Conservation (phyloP, 2,797 vertebrate genomes). For the Myotis vivesi region DNA sequence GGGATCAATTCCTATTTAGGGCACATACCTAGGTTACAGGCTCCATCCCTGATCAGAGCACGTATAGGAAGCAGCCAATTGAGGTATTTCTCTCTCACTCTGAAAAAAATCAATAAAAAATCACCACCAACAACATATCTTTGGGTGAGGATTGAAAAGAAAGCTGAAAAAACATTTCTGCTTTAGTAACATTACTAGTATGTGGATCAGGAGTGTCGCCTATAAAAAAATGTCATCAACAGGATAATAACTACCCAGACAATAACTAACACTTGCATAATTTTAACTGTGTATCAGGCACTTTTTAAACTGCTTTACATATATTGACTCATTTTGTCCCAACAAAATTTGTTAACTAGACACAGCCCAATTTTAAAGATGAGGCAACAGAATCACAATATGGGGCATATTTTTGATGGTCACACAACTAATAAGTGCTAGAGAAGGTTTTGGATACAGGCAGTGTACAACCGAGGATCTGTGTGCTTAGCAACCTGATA, state of each 20-base stretch:
- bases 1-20: no score
- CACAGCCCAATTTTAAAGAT: not conserved
- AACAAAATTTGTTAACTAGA: not conserved
- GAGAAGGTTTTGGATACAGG: not conserved
- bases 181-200: not conserved
- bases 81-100: no score
- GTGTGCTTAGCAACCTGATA: not conserved
- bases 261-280: not conserved
- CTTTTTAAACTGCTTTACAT: not conserved
- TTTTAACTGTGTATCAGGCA: not conserved
- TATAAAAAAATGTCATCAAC: not conserved
- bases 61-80: no score
- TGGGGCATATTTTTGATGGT: not conserved
- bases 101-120: no score
- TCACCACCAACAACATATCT: no score
- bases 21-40: no score
- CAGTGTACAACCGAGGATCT: rapidly evolving
- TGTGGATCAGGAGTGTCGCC: not conserved
- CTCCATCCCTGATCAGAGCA: no score
- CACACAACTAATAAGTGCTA: no score
- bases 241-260: not conserved
- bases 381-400: not conserved
- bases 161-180: not conserved
- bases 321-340: not conserved
- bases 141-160: no score